Base-by-base conservation (phyloP, 2,888 invertebrate species). In the Troides aeacus region DNA sequence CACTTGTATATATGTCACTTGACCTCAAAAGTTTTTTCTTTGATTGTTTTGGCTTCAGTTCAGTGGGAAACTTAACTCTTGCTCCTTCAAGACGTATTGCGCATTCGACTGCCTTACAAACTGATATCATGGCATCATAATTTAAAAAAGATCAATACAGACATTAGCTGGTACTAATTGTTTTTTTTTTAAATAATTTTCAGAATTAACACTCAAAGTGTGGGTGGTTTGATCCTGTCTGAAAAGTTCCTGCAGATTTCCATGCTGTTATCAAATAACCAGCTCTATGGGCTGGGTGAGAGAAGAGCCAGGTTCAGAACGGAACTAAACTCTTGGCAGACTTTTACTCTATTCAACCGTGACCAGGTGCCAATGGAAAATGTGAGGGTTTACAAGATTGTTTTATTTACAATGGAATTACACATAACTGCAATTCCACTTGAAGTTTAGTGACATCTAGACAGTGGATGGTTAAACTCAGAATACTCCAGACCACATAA, bases 241-340 rank as follows among this genome's bases (percentile, higher is more conserved):
- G 94, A 97, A 82, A 96, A 96, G 80, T 95, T 96, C 79, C 86
- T 97, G 0, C 97, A 97, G 87, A 82, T 97, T 8, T 92, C 92
- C 0, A 83, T 87, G 0, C 78, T 96, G 0, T 80, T 97, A 21
- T 94, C 96, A 0, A 94, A 96, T 0, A 84, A 91, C 36, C 90
- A 93, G 69, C 87, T 97, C 72, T 97, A 96, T 83, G 97, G 97
- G 0, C 84, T 97, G 36, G 97, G 97, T 1, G 96, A 96, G 82
- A 95, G 95, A 74, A 90, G 94, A 66, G 93, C 94, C 1, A 82
- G 90, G 36, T 93, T 97, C 72, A 87, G 93, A 77, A 89, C 95
- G 66, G 93, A 94, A 62, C 93, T 94, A 36, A 90, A 94, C 73
- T 24, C 66, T 23, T 97, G 96, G 96, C 93, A 94, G 69, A 93